A percentile compares a stretch with the other conserved stretches of the same genome.
These are phyloP conservation scores for Eptatretus burgeri DNA, from an alignment of 2,113 vertebrate species.

Conservation along the genomic window DNA sequence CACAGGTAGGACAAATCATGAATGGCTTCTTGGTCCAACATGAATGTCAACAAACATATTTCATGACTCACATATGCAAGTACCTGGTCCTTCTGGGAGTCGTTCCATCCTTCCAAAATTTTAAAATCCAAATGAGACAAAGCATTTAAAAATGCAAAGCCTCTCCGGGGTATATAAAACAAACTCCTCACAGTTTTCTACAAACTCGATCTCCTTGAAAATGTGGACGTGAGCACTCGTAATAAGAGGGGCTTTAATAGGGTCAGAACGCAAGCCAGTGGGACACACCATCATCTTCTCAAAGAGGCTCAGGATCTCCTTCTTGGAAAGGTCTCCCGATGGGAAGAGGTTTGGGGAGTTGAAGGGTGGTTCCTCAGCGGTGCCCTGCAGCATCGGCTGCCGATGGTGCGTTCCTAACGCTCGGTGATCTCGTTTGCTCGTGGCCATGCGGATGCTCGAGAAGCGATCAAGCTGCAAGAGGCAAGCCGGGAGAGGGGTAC, in stretches of 20 bases:
- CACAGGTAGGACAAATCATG: too few species aligned
- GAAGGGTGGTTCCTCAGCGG: constrained; percentile 22
- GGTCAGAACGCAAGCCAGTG: not conserved
- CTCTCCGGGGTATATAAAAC: fast-evolving
- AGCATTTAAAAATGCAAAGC: not conserved
- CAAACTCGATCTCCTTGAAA: not conserved
- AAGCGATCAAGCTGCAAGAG: constrained; percentile 38
- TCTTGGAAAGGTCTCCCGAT: constrained; percentile 27
- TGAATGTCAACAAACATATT: too few species aligned
- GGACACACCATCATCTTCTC: constrained; percentile 62
- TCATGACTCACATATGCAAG: too few species aligned
- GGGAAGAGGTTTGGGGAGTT: constrained; percentile 15
- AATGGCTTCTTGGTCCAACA: too few species aligned
- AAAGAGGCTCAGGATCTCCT: constrained; percentile 41
- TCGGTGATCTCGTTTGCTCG: constrained; percentile 67
- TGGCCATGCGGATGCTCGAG: constrained; percentile 59
- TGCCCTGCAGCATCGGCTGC: constrained; percentile 22
- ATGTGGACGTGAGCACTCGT: not conserved
- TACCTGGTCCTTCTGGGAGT: not conserved
- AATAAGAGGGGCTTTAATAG: not conserved
- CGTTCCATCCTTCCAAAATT: not conserved
- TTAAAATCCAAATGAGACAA: not conserved
- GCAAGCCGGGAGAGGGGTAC: not conserved
- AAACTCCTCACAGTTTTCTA: not conserved
- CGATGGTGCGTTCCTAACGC: constrained; percentile 19